Evolutionary conservation across 2,113 vertebrate genomes (phyloP), one percentile per base, ranked within the genome.

Genomic region (Elaphurus davidianus): DNA sequence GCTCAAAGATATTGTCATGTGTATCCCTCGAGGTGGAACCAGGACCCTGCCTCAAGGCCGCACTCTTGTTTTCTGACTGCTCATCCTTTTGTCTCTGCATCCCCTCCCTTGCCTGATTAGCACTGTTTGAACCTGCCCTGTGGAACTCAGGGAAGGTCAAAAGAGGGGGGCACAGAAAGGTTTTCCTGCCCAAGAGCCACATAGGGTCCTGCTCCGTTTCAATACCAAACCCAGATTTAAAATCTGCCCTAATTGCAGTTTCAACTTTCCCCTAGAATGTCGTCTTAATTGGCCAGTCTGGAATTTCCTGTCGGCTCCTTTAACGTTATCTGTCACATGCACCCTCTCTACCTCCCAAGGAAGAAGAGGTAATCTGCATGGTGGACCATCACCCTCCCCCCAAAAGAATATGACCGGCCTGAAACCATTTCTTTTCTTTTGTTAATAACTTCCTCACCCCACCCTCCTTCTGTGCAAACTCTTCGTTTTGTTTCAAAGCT

Each of bases 301-400:
- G 21, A 36, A 55, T 83, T 25, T 54, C 33, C 81, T 25, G 81
- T 83, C 6, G 0, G 81, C 33, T 36, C 21, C 13, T 0, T 36
- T 83, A n/a, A 54, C 14, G 11, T 23, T 54, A 54, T 54, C 33
- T 54, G 17, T 82, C 19, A 13, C 0, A 0, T 1, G 2, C 12
- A 36, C 21, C 33, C 50, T 55, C 33, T 36, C 3, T 25, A 36
- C 13, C 33, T 52, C 50, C 81, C 33, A 15, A 9, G 33, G 33
- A 8, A 83, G 12, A 55, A 55, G 13, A 36, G 21, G 19, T 54
- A 7, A n/a, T 36, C 21, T 54, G 11, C 79, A 0, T 4, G 10
- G 30, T 54, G 8, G 47, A 54, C 30, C 19, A 13, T 82, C 6
- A 4, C 33, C 19, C 11, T 23, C 1, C 30, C 30, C 11, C 0